Evolutionary conservation across 2,888 invertebrate genomes (phyloP).

Genomic region (Netelia fuscicornis): DNA sequence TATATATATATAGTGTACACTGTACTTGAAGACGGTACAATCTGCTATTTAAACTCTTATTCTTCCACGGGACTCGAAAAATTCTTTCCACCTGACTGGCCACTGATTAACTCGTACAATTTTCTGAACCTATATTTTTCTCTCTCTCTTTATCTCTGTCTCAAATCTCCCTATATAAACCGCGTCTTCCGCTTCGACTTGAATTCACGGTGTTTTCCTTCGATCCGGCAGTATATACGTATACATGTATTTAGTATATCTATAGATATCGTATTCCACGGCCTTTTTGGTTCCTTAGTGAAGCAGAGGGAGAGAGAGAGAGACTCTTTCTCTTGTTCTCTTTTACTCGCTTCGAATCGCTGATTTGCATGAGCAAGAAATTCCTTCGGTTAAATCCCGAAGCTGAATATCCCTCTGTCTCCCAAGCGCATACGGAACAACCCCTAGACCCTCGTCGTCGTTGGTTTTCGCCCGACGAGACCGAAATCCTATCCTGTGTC

Average conservation of each 20-base stretch:
- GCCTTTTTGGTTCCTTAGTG: slow-evolving; percentile 52
- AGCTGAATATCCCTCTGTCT: slow-evolving; percentile 63
- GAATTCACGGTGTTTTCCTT: slow-evolving; percentile 31
- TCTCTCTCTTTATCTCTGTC: slow-evolving; percentile 5
- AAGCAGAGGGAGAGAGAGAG: no score
- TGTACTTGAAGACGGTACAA: background rate
- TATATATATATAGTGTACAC: background rate
- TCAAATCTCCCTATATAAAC: slow-evolving; percentile 29
- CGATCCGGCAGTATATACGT: slow-evolving; percentile 33
- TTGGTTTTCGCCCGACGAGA: slow-evolving; percentile 53
- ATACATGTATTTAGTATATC: background rate
- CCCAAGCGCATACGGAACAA: slow-evolving; percentile 65
- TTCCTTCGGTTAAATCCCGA: slow-evolving; percentile 79
- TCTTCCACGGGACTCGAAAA: slow-evolving; percentile 77
- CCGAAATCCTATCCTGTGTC: slow-evolving; percentile 58
- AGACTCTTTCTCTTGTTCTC: slow-evolving; percentile 70
- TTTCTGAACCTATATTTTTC: slow-evolving; percentile 48
- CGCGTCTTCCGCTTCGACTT: slow-evolving; percentile 23
- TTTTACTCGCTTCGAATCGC: slow-evolving; percentile 73
- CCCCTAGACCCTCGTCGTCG: slow-evolving; percentile 68
- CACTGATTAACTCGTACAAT: slow-evolving; percentile 80
- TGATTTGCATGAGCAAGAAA: slow-evolving; percentile 82
- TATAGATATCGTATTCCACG: slow-evolving; percentile 24
- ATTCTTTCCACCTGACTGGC: slow-evolving; percentile 73
- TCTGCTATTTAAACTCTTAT: slow-evolving; percentile 71